A percentile compares a stretch with the other conserved stretches of the same genome.
These are phyloP conservation scores for Muntiacus reevesi DNA, from an alignment of 2,113 vertebrate species.

Conservation along the genomic window DNA sequence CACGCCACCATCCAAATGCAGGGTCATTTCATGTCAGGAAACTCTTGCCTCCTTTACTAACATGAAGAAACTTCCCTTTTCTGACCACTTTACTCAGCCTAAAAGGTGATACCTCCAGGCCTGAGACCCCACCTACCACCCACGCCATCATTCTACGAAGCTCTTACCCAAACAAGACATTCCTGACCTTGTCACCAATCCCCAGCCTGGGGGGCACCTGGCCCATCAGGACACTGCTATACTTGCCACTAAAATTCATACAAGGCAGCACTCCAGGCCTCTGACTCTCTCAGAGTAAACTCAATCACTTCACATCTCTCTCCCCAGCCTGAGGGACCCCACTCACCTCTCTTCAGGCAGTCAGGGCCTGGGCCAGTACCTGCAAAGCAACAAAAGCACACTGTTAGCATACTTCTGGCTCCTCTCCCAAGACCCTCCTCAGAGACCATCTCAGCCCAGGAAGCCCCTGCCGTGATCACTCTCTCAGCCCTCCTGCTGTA, in stretches of 20 bases:
- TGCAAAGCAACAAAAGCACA: conserved; percentile 39
- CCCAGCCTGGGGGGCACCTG: not conserved
- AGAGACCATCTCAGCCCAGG: not conserved
- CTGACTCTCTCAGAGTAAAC: not conserved
- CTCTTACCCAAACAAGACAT: not conserved
- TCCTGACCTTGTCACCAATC: not conserved
- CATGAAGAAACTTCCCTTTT: not conserved
- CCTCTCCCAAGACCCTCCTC: not conserved
- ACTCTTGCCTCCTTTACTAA: not conserved
- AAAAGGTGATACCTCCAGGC: not conserved
- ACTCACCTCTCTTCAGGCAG: conserved; percentile 73
- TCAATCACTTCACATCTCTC: not conserved
- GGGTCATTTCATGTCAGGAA: not conserved
- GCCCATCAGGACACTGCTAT: not conserved
- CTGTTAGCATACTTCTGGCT: conserved; percentile 1
- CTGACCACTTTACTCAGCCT: not conserved
- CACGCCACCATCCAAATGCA: not conserved
- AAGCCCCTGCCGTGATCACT: not conserved
- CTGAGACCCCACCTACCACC: not conserved
- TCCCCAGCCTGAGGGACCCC: not conserved
- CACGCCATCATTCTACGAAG: not conserved
- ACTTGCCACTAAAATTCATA: not conserved
- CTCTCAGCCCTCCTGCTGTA: not conserved
- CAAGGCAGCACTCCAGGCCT: not conserved
- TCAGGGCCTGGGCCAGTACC: conserved; percentile 74